phyloP scores from a whole-genome alignment of 1,140 invertebrate genomes.

The Chelonus insularis region DNA sequence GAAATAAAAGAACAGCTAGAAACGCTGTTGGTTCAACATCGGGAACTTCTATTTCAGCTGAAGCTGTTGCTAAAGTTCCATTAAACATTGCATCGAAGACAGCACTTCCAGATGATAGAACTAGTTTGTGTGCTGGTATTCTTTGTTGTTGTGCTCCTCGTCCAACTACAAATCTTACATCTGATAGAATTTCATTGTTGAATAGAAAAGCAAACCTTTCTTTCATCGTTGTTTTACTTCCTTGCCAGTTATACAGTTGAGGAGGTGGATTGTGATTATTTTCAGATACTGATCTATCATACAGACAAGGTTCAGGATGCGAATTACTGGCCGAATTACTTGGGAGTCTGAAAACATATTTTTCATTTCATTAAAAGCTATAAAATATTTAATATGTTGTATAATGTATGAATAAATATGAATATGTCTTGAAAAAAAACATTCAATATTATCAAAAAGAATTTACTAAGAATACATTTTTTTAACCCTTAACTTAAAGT shows the following conservation, averaged over 20 bases:
- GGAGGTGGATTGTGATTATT: conserved; percentile 33
- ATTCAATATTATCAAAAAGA: no score
- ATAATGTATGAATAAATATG: no score
- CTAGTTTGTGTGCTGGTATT: conserved; percentile 84
- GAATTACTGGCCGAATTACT: no score
- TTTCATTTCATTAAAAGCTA: no score
- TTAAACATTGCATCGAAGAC: conserved; percentile 91
- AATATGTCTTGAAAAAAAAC: no score
- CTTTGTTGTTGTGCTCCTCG: conserved; percentile 69
- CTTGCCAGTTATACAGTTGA: conserved; percentile 67
- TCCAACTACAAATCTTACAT: conserved; percentile 81
- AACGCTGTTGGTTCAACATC: conserved; percentile 84
- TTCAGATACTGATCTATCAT: no score
- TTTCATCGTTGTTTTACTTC: conserved; percentile 74
- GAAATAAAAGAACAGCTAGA: conserved; percentile 71
- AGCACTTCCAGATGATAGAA: conserved; percentile 79
- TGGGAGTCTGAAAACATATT: no score
- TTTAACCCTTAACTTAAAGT: no score
- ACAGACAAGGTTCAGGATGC: no score
- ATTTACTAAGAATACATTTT: no score
- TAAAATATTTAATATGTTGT: no score
- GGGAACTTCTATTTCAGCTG: conserved; percentile 77
- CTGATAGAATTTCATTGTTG: conserved; percentile 79
- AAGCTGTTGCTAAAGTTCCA: conserved; percentile 68
- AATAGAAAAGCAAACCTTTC: conserved; percentile 79